Base-by-base conservation (phyloP, 2,113 vertebrate genomes). In the Perognathus longimembris region DNA sequence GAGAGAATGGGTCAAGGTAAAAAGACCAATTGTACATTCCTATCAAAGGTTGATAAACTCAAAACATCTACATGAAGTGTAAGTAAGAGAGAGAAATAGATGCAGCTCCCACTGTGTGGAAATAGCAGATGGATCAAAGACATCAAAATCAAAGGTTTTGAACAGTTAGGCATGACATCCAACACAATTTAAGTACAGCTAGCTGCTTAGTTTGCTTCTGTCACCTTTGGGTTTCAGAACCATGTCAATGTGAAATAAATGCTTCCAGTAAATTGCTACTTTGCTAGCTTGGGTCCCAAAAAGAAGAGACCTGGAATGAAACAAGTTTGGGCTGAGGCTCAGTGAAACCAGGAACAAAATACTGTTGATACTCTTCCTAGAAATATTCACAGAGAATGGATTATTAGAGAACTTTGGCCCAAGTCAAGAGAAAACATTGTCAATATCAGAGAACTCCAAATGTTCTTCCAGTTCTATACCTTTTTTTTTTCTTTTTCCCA, bases 1-100 rank as follows among this genome's bases (percentile, higher is more conserved):
- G 21, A 94, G 45, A 92, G 93, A 90, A 88, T 81, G 18, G 22
- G 12, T 69, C 17, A 63, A 12, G 17, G 15, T 92, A 73, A 63
- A 79, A 45, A 88, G 71, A 89, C 28, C 30, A n/a, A 81, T 9
- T n/a, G 14, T 78, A 15, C 90, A 24, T 85, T 89, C 34, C 28
- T 28, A 15, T 4, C 90, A 34, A 76, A 59, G 21, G 11, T 59
- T n/a, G 30, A 67, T 66, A 85, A 67, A 20, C 15, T 71, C 40
- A 42, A 69, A 90, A 10, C 26, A 24, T 22, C 30, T 88, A 15
- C 20, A 61, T 40, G 34, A 38, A 73, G 12, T 74, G 17, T 74
- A 2, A 57, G 66, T 85, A 20, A 80, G n/a, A 32, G 57, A 67
- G 75, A 80, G 77, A 21, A 34, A 34, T 30, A 40, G 1, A 7